Percentiles rank a stretch among this genome's conserved stretches.
phyloP scores from a whole-genome alignment of 2,888 invertebrate genomes.

The Orchesellides sinensis region DNA sequence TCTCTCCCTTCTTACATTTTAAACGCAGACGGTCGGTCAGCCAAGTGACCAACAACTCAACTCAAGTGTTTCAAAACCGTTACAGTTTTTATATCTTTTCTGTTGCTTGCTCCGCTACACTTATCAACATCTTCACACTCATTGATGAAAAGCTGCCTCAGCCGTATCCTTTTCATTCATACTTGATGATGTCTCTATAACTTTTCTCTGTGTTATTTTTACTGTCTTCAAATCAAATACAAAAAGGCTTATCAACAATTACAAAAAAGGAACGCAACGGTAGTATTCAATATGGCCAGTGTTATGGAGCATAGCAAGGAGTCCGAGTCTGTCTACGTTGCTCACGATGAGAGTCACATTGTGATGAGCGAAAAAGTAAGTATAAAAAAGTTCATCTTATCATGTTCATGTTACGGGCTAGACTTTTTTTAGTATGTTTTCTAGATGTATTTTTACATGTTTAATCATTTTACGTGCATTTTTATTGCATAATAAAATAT shows the following conservation, averaged over 20 bases:
- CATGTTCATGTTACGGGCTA: no score
- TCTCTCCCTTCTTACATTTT: no score
- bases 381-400: no score
- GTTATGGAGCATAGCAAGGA: conserved; percentile 75
- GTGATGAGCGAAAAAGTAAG: conserved; percentile 98
- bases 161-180: conserved; percentile 1
- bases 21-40: no score
- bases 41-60: conserved; percentile 56
- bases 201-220: neutral
- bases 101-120: no score
- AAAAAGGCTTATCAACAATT: neutral
- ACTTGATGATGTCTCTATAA: neutral
- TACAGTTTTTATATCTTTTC: conserved; percentile 12
- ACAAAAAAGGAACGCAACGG: neutral
- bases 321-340: conserved; percentile 92
- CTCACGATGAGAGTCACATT: conserved; percentile 95
- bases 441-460: no score
- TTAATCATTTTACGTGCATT: no score
- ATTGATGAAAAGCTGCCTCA: no score
- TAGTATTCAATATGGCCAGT: conserved; percentile 46
- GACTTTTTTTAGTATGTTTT: no score
- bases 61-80: conserved; percentile 64
- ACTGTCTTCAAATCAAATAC: neutral
- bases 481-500: no score
- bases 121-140: no score